Conservation (phyloP, 2,113 vertebrate species). For the Strigops habroptila region DNA sequence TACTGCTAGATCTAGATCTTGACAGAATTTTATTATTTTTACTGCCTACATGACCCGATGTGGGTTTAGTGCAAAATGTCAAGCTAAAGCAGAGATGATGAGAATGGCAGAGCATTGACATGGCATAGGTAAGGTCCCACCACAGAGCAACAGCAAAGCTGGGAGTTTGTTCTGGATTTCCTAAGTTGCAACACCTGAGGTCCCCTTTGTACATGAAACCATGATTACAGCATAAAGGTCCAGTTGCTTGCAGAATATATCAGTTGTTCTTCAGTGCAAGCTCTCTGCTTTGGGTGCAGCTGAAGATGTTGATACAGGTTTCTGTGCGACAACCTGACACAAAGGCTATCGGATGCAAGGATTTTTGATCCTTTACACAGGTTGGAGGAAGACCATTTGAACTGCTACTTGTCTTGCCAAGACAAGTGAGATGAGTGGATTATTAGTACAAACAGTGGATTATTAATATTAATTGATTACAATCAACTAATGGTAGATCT, state of each 20-base stretch:
- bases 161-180: background rate
- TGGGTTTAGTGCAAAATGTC: background rate
- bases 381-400: background rate
- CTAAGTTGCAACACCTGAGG: background rate
- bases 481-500: background rate
- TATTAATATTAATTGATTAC: background rate
- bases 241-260: fast-evolving
- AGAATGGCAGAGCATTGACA: background rate
- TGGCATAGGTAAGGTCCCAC: background rate
- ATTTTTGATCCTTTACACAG: background rate
- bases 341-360: background rate
- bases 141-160: background rate
- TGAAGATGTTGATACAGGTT: background rate
- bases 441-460: background rate
- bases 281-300: background rate
- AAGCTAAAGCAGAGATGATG: background rate
- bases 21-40: background rate
- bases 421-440: background rate
- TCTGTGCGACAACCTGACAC: background rate
- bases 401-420: background rate
- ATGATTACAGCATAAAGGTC: background rate
- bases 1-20: background rate
- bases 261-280: background rate
- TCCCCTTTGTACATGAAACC: background rate
- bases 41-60: background rate